These are phyloP conservation scores for Hemicrepidius hirtus DNA, from an alignment of 2,888 invertebrate genomes.

Conservation along the genomic window DNA sequence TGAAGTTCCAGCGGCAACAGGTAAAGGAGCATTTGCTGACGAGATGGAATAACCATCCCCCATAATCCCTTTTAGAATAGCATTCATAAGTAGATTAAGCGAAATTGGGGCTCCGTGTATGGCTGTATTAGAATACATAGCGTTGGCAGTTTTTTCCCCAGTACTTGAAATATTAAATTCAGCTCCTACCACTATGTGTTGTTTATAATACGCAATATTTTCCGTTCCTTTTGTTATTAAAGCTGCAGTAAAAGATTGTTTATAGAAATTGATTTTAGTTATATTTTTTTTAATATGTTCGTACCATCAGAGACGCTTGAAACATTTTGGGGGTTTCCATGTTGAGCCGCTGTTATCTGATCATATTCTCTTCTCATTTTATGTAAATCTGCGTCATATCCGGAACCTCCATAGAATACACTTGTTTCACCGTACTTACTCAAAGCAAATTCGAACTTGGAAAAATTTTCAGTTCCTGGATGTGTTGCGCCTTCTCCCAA, in stretches of 20 bases:
- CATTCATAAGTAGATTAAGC: conserved; percentile 73
- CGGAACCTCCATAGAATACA: conserved; percentile 63
- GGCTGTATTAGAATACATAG: conserved; percentile 72
- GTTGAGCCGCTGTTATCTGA: conserved; percentile 54
- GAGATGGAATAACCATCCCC: conserved; percentile 67
- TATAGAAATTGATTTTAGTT: too few species aligned
- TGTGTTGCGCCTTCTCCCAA: conserved; percentile 60
- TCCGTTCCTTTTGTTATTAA: conserved; percentile 68
- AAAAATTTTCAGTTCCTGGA: conserved; percentile 53
- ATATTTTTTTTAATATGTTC: too few species aligned
- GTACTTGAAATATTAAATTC: conserved; percentile 68
- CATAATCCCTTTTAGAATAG: conserved; percentile 68
- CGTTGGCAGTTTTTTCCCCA: conserved; percentile 56
- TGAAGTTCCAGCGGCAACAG: conserved; percentile 45
- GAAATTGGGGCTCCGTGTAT: conserved; percentile 74
- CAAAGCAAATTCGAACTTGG: conserved; percentile 65
- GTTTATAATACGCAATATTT: conserved; percentile 72
- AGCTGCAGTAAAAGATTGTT: conserved; percentile 64
- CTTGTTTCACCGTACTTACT: conserved; percentile 62
- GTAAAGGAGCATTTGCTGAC: conserved; percentile 66
- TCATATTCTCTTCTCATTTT: conserved; percentile 58
- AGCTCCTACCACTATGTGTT: conserved; percentile 72
- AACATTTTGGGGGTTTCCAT: conserved; percentile 55
- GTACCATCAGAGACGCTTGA: conserved; percentile 59
- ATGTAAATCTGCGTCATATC: conserved; percentile 23